Base-by-base conservation (phyloP, 2,888 invertebrate genomes). In the Dione juno region DNA sequence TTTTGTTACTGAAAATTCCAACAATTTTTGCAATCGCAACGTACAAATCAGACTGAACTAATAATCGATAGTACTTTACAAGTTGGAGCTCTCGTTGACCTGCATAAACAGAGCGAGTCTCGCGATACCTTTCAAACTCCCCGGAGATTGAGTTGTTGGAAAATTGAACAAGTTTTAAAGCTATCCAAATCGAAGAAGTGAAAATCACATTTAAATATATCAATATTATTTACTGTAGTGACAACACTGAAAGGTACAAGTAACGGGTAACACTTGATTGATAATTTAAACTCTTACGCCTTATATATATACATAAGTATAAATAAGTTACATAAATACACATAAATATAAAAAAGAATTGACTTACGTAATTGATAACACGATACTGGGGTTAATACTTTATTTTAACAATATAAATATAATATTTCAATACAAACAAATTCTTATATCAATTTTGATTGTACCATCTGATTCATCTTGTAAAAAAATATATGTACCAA, bases 1-100 rank as follows among this genome's bases (percentile, higher is more conserved):
- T 37, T 9, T 64, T 50, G 48, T 50, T 14, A 64, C 50, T 64
- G 50, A 9, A 35, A 48, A 50, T 69, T 57, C 35, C 13, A 65
- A 52, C 50, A 48, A 65, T 58, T 72, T 64, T 73, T 71, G 48
- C 67, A 67, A 64, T 66, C 14, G 64, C 52, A 59, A 28, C 63
- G 54, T 65, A 66, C 59, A 71, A 74, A 71, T 67, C 69, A 67
- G 68, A 64, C n/a, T 66, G 67, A 74, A 74, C 71, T 73, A 69
- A 73, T 71, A 73, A 71, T 73, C 70, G 73, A 71, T 73, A 71
- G 71, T 65, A 74, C 74, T 74, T 74, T 67, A 64, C 54, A 64
- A 71, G 65, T 74, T 69, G 65, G 69, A 71, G 67, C 71, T 74
- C 69, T 69, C 67, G 74, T 69, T 74, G 74, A 71, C 74, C 74